These are phyloP conservation scores for Agrochola macilenta DNA, from an alignment of 2,888 invertebrate genomes.

Conservation along the genomic window DNA sequence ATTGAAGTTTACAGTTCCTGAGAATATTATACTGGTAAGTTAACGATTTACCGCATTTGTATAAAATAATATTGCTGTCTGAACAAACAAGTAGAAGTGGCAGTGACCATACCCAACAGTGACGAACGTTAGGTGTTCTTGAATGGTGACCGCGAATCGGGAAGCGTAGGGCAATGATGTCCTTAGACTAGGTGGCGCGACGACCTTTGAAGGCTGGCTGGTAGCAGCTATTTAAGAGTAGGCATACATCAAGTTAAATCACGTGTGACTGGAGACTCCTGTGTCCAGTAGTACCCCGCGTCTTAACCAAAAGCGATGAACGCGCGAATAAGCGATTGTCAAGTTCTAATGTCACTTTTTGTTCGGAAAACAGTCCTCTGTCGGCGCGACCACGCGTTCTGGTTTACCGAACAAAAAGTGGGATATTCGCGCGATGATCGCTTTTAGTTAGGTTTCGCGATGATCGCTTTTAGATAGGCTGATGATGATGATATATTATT, in stretches of 20 bases:
- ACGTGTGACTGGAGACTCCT: not conserved
- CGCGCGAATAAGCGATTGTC: not conserved
- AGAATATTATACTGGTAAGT: slow-evolving; percentile 79
- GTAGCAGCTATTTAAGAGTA: not conserved
- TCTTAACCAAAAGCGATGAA: not conserved
- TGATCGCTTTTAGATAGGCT: not conserved
- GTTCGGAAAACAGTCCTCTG: not conserved
- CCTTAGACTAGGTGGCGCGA: not conserved
- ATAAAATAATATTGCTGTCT: not conserved
- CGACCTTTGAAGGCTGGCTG: not conserved
- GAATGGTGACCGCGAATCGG: not conserved
- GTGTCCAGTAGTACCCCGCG: not conserved
- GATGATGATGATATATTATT: slow-evolving; percentile 7
- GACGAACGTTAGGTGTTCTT: not conserved
- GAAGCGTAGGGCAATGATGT: not conserved
- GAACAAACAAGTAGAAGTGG: not conserved
- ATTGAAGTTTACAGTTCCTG: slow-evolving; percentile 83
- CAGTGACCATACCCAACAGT: not conserved
- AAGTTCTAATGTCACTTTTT: not conserved
- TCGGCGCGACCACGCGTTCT: not conserved
- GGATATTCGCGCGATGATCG: not conserved
- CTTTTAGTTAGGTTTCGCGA: not conserved
- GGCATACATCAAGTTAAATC: not conserved
- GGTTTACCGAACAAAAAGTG: not conserved
- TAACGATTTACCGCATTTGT: not conserved